Base-by-base conservation (phyloP, 2,113 vertebrate genomes). In the Himantopus leucocephalus region DNA sequence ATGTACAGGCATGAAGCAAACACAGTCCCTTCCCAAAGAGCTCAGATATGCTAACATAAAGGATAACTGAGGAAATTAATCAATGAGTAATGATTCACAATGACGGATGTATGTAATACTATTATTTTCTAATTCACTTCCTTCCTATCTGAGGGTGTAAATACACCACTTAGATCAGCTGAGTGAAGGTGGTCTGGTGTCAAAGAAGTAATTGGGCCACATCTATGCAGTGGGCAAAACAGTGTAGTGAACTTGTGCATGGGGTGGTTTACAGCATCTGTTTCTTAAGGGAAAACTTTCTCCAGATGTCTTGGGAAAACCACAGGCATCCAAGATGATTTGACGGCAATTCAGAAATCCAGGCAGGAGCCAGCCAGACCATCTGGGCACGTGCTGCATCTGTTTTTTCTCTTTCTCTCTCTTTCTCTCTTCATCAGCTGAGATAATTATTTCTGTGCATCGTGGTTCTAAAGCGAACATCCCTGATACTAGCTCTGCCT, bases 391-490 rank as follows among this genome's bases (percentile, higher is more conserved):
- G 12, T 53, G 55, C 47, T 47, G 32, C 7, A 3, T 6, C 8
- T 55, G 63, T n/a, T 80, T 79, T 14, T 3, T 34, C 34, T 43
- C 14, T 68, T 30, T 20, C 24, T 48, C 23, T 13, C 68, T 34
- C 45, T 17, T 29, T 56, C 22, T 26, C 47, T 47, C 45, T 37
- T 22, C 26, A 18, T 1, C 3, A 83, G 56, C 81, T 53, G 47
- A 83, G 85, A 59, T 10, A 29, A 95, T 89, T 74, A 60, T 94
- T 95, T 85, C 83, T 77, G 78, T 45, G 66, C 34, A 23, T 41
- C 1, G 2, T 24, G 56, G 17, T 71, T 94, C 72, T 55, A 11
- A 93, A 95, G 30, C 1, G 32, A 94, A 45, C 85, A 48, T 64
- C 56, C 45, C 55, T 43, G 59, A 19, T 30, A 37, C 14, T 3